Evolutionary conservation across 2,888 invertebrate species (phyloP), one percentile per base, ranked within the genome.

Genomic region (Apotomis betuletana): DNA sequence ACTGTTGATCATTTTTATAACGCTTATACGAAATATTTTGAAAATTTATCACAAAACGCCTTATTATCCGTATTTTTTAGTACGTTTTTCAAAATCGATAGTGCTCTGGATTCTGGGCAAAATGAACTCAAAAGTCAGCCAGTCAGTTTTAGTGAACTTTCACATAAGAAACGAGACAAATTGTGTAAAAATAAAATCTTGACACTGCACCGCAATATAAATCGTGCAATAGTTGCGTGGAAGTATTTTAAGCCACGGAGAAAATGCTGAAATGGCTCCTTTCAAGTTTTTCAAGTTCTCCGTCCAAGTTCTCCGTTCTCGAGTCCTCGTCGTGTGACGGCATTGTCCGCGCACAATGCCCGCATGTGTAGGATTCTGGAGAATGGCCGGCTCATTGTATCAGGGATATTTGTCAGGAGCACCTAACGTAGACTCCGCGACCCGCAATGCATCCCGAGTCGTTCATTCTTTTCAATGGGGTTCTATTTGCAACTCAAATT

Each of bases 331-430:
- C 86, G 86, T 85, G 85, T 87, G 85, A 85, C 84, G 85, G 82
- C 89, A 85, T 92, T 92, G 92, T 92, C 86, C 85, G 82, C 75
- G 75, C 79, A 92, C 92, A 92, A 92, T 91, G 77, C 90, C 76
- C 80, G 85, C 86, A 87, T 89, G 87, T 90, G 89, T 87, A 87
- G 87, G 84, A 87, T 85, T 86, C 88, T 82, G 82, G 79, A 85
- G 84, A 86, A 87, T 83, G 85, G 84, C 84, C 86, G 83, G 84
- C 77, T 77, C 79, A 81, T 78, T 81, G 78, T 77, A 76, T 78
- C 77, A 81, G 83, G 85, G 80, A 85, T 87, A 85, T 89, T 89
- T 86, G 85, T 87, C 85, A 83, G 81, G 81, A 83, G 78, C 75
- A 80, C 81, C 75, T 52, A 65, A 59, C 67, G 76, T 69, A 76